Evolutionary conservation across 1,140 invertebrate genomes (phyloP), one percentile per base, ranked within the genome.

Genomic region (Caenorhabditis briggsae): DNA sequence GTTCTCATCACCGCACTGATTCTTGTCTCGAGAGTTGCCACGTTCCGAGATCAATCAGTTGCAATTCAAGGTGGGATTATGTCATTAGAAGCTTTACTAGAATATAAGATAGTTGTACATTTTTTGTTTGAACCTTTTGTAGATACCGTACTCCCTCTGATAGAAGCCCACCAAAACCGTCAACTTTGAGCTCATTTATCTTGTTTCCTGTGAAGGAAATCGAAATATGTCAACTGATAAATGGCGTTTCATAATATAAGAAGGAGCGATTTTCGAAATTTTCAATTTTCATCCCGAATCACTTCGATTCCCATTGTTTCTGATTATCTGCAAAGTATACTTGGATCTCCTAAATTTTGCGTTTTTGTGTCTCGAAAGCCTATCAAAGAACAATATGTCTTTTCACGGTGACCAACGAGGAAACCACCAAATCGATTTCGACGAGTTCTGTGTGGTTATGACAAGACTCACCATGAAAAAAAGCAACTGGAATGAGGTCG

Each of bases 341-440:
- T 84, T 16, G n/a, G 56, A 16, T 58, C 12, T 74, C n/a, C 33
- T 33, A 33, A 3, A 33, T 33, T 33, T 33, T 33, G 33, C 3
- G 33, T 33, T 23, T 56, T 83, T 83, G 20, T 23, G 50, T 23
- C 23, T 33, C 33, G 18, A 43, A 33, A 9, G 3, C 7, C 3
- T 0, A 18, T 18, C 9, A 82, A 82, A 14, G 46, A 16, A 9
- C 5, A 82, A 20, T 23, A 25, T 25, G 8, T 74, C 18, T 33
- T 74, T 85, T 78, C 33, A 86, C 82, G 86, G 84, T 7, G 91
- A 92, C 53, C 89, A 92, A 87, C 56, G 90, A 5, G 92, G 92
- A 50, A 92, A 92, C 78, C 90, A 92, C 64, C 89, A 92, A 82
- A 92, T 92, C 46, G 90, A 91, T 55, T 91, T 91, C 82, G 91